Conservation (phyloP, 2,888 invertebrate genomes). For the Conomelus anceps region DNA sequence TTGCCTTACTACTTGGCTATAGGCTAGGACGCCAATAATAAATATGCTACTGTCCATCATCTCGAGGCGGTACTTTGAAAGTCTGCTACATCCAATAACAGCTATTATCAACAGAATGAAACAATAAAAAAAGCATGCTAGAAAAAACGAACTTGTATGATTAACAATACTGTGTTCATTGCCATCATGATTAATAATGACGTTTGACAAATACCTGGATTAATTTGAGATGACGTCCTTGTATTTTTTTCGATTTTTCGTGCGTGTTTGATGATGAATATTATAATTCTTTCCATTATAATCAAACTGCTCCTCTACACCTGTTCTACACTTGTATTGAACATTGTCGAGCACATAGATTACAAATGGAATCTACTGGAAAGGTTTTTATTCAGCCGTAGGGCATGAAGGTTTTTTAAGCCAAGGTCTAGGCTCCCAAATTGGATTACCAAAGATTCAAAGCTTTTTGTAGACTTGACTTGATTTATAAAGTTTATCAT, state of each 20-base stretch:
- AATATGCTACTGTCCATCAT: background rate
- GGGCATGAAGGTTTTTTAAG: too few species aligned
- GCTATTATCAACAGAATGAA: background rate
- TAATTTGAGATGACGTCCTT: background rate
- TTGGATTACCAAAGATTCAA: too few species aligned
- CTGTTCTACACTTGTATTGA: too few species aligned
- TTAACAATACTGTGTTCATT: background rate
- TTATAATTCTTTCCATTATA: too few species aligned
- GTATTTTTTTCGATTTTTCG: background rate
- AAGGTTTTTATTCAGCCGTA: too few species aligned
- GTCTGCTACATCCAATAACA: background rate
- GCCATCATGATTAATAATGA: conserved; percentile 3
- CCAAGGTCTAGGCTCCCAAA: too few species aligned
- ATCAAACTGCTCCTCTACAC: too few species aligned
- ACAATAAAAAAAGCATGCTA: background rate
- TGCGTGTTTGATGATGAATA: background rate
- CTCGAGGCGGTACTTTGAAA: background rate
- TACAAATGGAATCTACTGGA: too few species aligned
- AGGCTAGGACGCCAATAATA: background rate
- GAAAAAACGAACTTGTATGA: background rate
- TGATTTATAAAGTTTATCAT: too few species aligned
- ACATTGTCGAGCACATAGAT: too few species aligned
- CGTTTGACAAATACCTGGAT: conserved; percentile 1
- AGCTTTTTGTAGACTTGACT: too few species aligned
- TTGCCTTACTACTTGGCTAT: too few species aligned